Evolutionary conservation across 2,888 invertebrate genomes (phyloP).

Genomic region (Pilophorus perplexus): DNA sequence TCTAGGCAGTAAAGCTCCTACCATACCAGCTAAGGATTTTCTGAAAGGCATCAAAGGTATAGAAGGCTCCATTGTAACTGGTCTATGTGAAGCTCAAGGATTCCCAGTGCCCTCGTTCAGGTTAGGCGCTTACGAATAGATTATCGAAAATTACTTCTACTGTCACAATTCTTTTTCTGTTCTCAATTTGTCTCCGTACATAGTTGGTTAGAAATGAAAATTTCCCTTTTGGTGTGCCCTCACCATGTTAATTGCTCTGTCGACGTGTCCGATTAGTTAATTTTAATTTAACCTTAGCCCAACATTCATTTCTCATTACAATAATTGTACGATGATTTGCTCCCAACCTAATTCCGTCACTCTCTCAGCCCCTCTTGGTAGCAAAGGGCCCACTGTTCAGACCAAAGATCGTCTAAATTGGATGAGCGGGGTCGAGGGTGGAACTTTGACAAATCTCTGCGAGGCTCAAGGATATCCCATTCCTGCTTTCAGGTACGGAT

Average conservation of each 20-base stretch:
- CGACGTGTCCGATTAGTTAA: conserved; percentile 46
- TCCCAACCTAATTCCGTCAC: too few species aligned
- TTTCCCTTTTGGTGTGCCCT: too few species aligned
- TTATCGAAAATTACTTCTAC: too few species aligned
- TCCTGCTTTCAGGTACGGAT: conserved; percentile 60
- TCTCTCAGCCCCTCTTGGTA: conserved; percentile 56
- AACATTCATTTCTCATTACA: too few species aligned
- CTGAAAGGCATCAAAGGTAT: conserved; percentile 34
- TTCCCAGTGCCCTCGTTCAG: conserved; percentile 57
- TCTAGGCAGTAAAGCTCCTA: conserved; percentile 44
- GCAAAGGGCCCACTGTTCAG: conserved; percentile 63
- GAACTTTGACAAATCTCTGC: conserved; percentile 60
- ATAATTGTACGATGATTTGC: too few species aligned
- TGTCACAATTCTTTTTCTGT: too few species aligned
- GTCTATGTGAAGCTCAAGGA: conserved; percentile 60
- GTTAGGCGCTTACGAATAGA: too few species aligned
- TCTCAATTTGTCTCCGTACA: too few species aligned
- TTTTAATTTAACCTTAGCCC: background rate
- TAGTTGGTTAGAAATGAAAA: too few species aligned
- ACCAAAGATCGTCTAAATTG: conserved; percentile 62
- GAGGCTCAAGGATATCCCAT: conserved; percentile 67
- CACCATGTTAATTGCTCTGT: background rate
- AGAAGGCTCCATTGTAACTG: conserved; percentile 33
- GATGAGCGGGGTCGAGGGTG: conserved; percentile 51
- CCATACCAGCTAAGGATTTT: conserved; percentile 40